phyloP scores from a whole-genome alignment of 2,888 invertebrate species.

The Prenolepis imparis region DNA sequence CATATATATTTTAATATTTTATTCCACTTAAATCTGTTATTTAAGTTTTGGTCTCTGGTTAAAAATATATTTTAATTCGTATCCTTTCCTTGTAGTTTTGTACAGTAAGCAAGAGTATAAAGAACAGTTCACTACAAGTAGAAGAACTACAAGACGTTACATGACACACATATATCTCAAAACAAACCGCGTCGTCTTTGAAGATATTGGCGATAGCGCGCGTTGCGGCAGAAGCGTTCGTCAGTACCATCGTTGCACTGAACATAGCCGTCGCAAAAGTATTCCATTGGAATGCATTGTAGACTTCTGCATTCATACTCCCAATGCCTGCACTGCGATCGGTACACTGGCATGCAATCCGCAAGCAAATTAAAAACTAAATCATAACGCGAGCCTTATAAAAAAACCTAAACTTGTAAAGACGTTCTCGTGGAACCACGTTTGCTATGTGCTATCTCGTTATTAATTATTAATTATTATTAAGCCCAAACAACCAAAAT shows the following conservation, averaged over 20 bases:
- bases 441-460: conserved; percentile 32
- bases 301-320: conserved; percentile 88
- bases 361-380: conserved; percentile 85
- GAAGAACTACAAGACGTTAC: conserved; percentile 82
- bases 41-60: background rate
- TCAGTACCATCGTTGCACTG: conserved; percentile 90
- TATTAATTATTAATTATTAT: no score
- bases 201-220: conserved; percentile 85
- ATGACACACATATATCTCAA: conserved; percentile 83
- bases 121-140: conserved; percentile 44
- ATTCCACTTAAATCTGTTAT: background rate
- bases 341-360: conserved; percentile 85
- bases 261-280: conserved; percentile 88
- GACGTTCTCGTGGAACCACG: conserved; percentile 38
- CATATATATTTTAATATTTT: background rate
- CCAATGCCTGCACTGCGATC: conserved; percentile 84
- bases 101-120: conserved; percentile 38
- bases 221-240: conserved; percentile 88
- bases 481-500: conserved; percentile 18
- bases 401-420: conserved; percentile 63
- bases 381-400: conserved; percentile 81
- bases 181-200: conserved; percentile 85
- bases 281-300: conserved; percentile 88
- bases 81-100: conserved; percentile 22
- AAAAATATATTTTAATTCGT: background rate